Evolutionary conservation across 2,888 invertebrate genomes (phyloP).

Genomic region (Ormyrus labotus): DNA sequence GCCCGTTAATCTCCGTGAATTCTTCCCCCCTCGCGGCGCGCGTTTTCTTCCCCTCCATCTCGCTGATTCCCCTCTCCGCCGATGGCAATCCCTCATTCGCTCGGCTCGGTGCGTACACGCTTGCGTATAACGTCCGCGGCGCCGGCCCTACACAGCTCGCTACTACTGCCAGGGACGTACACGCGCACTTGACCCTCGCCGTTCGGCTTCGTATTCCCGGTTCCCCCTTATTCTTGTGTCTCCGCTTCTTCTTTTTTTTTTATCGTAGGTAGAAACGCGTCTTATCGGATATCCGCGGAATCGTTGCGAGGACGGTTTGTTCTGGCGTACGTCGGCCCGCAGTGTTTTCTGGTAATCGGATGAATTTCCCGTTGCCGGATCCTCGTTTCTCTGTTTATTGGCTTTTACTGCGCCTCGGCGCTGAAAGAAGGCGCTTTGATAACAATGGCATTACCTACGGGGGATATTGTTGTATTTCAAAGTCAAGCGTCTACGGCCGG

Average conservation of each 20-base stretch:
- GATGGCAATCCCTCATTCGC: too few relatives aligned
- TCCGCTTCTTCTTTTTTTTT: neutral
- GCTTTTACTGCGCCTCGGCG: neutral
- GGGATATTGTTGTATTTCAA: neutral
- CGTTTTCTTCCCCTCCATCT: neutral
- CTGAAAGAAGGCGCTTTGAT: slow-evolving; percentile 2
- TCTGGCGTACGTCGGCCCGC: neutral
- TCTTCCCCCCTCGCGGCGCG: neutral
- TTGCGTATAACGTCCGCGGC: too few relatives aligned
- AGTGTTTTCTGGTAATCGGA: slow-evolving; percentile 26
- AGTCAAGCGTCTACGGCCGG: too few relatives aligned
- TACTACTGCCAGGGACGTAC: too few relatives aligned
- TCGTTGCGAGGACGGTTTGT: neutral
- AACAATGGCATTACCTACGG: slow-evolving; percentile 30
- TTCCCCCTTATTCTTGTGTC: neutral
- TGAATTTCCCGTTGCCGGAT: slow-evolving; percentile 20
- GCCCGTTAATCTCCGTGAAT: neutral
- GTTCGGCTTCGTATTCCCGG: neutral
- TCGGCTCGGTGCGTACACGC: too few relatives aligned
- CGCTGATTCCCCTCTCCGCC: neutral
- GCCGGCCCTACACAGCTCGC: too few relatives aligned
- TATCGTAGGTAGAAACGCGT: neutral
- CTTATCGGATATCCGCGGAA: too few relatives aligned
- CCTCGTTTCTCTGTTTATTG: neutral
- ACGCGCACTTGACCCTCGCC: slow-evolving; percentile 21